phyloP scores from a whole-genome alignment of 1,140 invertebrate genomes.

The Hermetia illucens region DNA sequence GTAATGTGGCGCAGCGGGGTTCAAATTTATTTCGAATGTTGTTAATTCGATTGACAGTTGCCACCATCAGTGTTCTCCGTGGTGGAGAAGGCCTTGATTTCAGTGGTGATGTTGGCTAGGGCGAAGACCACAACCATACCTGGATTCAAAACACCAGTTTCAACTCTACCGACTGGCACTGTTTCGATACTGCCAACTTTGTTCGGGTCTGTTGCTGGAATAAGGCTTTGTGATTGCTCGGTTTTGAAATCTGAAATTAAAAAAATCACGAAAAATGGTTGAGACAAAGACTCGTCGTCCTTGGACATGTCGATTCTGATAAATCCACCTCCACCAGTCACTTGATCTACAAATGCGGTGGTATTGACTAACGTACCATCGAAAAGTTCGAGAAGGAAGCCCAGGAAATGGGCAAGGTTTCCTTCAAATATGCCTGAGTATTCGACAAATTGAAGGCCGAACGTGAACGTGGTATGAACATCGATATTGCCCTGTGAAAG shows the following conservation, averaged over 20 bases:
- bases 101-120: constrained; percentile 70
- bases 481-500: constrained; percentile 95
- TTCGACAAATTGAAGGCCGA: constrained; percentile 96
- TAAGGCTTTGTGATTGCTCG: no score
- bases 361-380: constrained; percentile 85
- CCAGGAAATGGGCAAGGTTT: constrained; percentile 92
- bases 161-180: constrained; percentile 87
- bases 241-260: no score
- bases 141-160: constrained; percentile 84
- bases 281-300: constrained; percentile 90
- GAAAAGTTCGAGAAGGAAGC: no score
- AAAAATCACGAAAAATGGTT: no score
- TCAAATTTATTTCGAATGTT: no score
- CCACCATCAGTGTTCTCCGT: no score
- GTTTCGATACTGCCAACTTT: constrained; percentile 95
- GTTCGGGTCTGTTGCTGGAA: constrained; percentile 88
- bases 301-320: constrained; percentile 87
- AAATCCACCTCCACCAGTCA: constrained; percentile 86
- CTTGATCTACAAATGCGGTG: no score
- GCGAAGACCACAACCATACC: constrained; percentile 80
- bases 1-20: no score
- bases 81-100: constrained; percentile 85
- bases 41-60: no score
- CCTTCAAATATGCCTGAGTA: constrained; percentile 90
- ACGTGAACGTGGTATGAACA: constrained; percentile 95